A percentile compares a stretch with the other conserved stretches of the same genome.
Evolutionary conservation across 2,888 invertebrate species (phyloP).

Genomic region (Meiosimyza decipiens): DNA sequence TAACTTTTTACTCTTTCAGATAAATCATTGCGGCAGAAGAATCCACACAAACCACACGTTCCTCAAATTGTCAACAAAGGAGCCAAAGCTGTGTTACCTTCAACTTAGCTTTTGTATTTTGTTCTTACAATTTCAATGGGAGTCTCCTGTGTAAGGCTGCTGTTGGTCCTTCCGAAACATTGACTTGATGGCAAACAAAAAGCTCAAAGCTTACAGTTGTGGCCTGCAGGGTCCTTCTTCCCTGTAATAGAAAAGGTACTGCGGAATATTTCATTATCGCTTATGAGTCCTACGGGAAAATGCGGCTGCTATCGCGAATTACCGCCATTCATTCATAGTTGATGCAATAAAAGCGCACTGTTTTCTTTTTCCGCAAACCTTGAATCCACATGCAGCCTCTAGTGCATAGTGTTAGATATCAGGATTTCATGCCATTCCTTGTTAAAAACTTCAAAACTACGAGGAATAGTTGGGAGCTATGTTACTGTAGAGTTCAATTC

Average conservation of each 20-base stretch:
- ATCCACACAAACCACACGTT: background rate
- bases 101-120: conserved; percentile 5
- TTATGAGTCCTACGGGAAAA: conserved; percentile 5
- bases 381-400: background rate
- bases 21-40: conserved; percentile 10
- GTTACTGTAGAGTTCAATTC: too few relatives aligned
- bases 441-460: too few relatives aligned
- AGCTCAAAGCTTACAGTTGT: background rate
- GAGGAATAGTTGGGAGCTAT: too few relatives aligned
- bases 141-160: background rate
- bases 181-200: conserved; percentile 25
- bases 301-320: background rate
- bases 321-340: background rate
- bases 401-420: background rate
- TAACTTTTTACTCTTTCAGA: conserved; percentile 3
- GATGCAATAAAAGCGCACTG: background rate
- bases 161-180: conserved; percentile 3
- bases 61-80: conserved; percentile 6
- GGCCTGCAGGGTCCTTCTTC: background rate
- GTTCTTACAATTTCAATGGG: background rate
- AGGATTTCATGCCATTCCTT: too few relatives aligned
- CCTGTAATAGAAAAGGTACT: background rate
- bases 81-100: conserved; percentile 6
- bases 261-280: conserved; percentile 9
- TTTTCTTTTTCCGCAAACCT: background rate